A percentile compares a stretch with the other conserved stretches of the same genome.
Evolutionary conservation across 1,140 invertebrate genomes (phyloP).

Genomic region (Brachionus angularis): DNA sequence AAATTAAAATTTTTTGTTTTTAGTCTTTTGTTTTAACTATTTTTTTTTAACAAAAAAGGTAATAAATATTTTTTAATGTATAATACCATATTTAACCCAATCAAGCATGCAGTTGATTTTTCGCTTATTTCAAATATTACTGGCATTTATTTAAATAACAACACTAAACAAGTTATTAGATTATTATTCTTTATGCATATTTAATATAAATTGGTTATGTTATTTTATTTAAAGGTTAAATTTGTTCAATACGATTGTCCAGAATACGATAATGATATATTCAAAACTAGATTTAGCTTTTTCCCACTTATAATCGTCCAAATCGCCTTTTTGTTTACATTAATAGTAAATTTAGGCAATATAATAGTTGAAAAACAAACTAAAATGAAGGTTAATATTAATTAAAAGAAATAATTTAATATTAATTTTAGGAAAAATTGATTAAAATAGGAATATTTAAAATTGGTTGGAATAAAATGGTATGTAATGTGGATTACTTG

Average conservation of each 20-base stretch:
- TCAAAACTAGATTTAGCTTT: constrained; percentile 39
- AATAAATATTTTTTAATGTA: constrained; percentile 8
- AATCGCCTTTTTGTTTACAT: constrained; percentile 33
- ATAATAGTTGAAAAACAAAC: constrained; percentile 31
- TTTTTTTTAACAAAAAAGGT: constrained; percentile 11
- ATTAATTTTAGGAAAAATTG: background rate
- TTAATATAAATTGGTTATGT: background rate
- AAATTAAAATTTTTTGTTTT: background rate
- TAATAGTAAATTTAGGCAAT: constrained; percentile 8
- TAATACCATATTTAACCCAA: constrained; percentile 38
- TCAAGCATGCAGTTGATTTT: constrained; percentile 34
- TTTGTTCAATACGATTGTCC: constrained; percentile 19
- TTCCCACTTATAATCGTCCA: constrained; percentile 2
- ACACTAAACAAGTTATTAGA: constrained; percentile 13
- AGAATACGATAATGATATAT: constrained; percentile 35
- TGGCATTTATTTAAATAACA: background rate
- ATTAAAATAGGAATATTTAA: constrained; percentile 40
- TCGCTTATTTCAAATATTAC: background rate
- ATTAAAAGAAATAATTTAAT: background rate
- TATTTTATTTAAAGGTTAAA: constrained; percentile 16
- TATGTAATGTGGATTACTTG: constrained; percentile 11
- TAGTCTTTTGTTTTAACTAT: no score
- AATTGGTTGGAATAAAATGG: constrained; percentile 7
- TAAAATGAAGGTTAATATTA: constrained; percentile 38
- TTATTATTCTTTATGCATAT: background rate